Conservation (phyloP, 2,888 invertebrate species). For the Colostygia pectinataria region DNA sequence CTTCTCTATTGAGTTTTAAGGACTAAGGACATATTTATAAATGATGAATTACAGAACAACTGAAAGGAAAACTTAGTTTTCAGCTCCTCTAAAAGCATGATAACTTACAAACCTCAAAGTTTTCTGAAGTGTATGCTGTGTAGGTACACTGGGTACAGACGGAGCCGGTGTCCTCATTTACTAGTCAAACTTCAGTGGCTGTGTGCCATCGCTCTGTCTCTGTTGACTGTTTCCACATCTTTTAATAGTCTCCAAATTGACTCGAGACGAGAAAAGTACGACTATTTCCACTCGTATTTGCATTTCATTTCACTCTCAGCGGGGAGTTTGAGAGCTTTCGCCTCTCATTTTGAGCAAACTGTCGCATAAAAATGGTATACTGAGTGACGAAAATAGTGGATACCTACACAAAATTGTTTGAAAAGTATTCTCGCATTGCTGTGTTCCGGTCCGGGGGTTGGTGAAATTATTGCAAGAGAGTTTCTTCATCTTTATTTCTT, state of each 20-base stretch:
- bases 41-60: no score
- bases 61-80: no score
- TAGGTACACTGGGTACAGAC: no score
- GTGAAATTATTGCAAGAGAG: no score
- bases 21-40: no score
- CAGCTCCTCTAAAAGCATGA: neutral
- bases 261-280: constrained; percentile 29
- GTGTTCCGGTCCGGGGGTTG: no score
- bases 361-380: constrained; percentile 12
- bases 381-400: neutral
- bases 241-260: constrained; percentile 34
- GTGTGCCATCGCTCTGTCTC: constrained; percentile 1
- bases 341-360: constrained; percentile 5
- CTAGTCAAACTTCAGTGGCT: constrained; percentile 9
- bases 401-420: neutral
- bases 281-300: constrained; percentile 29
- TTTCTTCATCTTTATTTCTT: no score
- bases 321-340: constrained; percentile 13
- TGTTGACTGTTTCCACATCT: constrained; percentile 29
- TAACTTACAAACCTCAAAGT: neutral
- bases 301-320: constrained; percentile 32
- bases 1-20: no score
- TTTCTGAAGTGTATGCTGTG: neutral
- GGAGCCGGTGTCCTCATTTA: constrained; percentile 1
- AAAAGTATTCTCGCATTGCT: no score